Evolutionary conservation across 2,113 vertebrate species (phyloP).

Genomic region (Pollachius pollachius): DNA sequence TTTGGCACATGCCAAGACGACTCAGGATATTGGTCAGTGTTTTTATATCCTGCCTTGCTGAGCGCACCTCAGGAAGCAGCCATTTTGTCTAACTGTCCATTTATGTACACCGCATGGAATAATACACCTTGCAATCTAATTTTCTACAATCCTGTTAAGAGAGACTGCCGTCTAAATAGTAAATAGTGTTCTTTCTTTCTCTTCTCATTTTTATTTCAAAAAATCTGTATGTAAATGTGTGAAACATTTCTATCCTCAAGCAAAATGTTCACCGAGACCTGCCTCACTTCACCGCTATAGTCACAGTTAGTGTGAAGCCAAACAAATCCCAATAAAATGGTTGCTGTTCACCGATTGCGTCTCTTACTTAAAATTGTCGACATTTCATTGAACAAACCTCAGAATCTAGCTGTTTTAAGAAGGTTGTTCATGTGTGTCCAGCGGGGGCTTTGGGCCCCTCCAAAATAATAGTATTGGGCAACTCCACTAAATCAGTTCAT

Average conservation of each 20-base stretch:
- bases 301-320: conserved; percentile 35
- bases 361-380: neutral
- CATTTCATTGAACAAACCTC: neutral
- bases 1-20: conserved; percentile 44
- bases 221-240: neutral
- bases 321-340: conserved; percentile 58
- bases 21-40: conserved; percentile 57
- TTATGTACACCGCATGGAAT: conserved; percentile 41
- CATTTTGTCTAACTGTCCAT: conserved; percentile 35
- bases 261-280: conserved; percentile 15
- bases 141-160: neutral
- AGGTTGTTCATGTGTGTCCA: too few relatives aligned
- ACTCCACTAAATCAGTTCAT: too few relatives aligned
- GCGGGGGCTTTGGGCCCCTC: neutral
- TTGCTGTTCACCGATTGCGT: conserved; percentile 52
- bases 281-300: conserved; percentile 14
- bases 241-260: conserved; percentile 18
- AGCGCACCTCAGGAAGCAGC: conserved; percentile 29
- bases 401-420: too few relatives aligned
- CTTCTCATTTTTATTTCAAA: neutral
- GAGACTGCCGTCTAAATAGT: neutral
- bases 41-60: conserved; percentile 50
- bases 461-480: too few relatives aligned
- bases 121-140: conserved; percentile 1
- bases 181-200: neutral